These are phyloP conservation scores for Otolemur garnettii DNA, from an alignment of 2,113 vertebrate species.

Conservation along the genomic window DNA sequence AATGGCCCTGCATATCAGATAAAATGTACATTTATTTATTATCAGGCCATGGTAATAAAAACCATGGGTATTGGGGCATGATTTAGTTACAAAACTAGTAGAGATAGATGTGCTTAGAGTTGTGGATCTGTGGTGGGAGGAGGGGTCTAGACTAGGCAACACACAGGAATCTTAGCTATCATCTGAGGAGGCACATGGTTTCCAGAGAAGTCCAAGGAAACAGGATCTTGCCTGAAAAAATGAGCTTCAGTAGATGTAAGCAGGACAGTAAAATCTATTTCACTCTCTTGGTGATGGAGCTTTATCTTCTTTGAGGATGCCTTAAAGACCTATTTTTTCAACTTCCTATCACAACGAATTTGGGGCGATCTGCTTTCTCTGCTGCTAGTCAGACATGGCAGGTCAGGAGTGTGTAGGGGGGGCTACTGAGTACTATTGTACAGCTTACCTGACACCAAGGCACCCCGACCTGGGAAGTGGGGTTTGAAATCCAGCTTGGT, in stretches of 20 bases:
- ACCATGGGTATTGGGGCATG: not conserved
- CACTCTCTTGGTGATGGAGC: not conserved
- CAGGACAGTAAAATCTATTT: not conserved
- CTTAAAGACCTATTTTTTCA: not conserved
- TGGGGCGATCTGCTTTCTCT: not conserved
- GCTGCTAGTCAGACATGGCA: not conserved
- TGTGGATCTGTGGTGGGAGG: not conserved
- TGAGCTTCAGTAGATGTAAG: not conserved
- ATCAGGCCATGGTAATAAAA: not conserved
- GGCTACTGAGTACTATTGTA: not conserved
- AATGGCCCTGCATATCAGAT: not conserved
- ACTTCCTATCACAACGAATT: not conserved
- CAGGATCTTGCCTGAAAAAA: not conserved
- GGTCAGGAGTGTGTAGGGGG: not conserved
- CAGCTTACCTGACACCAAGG: not conserved
- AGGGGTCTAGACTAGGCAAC: not conserved
- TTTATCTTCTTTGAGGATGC: not conserved
- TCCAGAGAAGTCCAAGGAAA: slow-evolving; percentile 4
- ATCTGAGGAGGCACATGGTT: not conserved
- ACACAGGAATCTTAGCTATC: not conserved
- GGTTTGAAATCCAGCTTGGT: slow-evolving; percentile 18
- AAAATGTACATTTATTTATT: slow-evolving; percentile 3
- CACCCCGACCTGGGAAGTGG: no score
- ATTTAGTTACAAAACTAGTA: not conserved
- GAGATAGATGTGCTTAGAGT: not conserved